Base-by-base conservation (phyloP, 1,140 invertebrate genomes). In the Bombus difficillimus region DNA sequence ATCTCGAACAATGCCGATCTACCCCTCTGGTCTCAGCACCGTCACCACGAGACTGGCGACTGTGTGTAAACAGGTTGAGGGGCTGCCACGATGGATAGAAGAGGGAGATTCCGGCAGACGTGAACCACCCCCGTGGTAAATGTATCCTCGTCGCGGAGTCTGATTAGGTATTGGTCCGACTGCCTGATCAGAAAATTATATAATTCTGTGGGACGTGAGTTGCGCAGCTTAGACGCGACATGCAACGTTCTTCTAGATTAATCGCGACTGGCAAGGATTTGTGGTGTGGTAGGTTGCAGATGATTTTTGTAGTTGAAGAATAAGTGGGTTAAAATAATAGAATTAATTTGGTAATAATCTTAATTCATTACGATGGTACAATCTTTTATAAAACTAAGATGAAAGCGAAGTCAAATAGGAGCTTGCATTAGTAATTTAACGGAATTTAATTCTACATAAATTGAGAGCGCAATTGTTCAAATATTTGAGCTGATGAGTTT, bases 61-160 rank as follows among this genome's bases (percentile, higher is more conserved):
- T 68, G 75, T 57, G 75, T 77, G 79, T 90, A 90, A 90, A 90
- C 78, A 89, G 78, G 66, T 75, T 71, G 69, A 34, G 25, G 81
- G 47, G 66, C 10, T 53, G 41, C 10, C 3, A n/a, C 22, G 28
- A 10, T n/a, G 80, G 66, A 32, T 68, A n/a, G 59, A 25, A 15
- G 64, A 22, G n/a, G 47, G 34, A 22, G 73, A 53, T 41, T 53
- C 43, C 47, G n/a, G 43, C 22, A 34, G 81, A 83, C 43, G 32
- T 25, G 18, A 18, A 43, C 34, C 13, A 22, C 15, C 53, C 9
- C 25, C 37, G 10, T 66, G n/a, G 32, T n/a, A 47, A 53, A 76
- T 43, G 72, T 37, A 43, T 34, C 15, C 12, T 57, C 25, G 53
- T 43, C 80, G 41, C 32, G 32, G 39, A 10, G 59, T 34, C 34